A percentile compares a stretch with the other conserved stretches of the same genome.
Conservation (phyloP, 2,888 invertebrate species). For the Lasius fuliginosus region DNA sequence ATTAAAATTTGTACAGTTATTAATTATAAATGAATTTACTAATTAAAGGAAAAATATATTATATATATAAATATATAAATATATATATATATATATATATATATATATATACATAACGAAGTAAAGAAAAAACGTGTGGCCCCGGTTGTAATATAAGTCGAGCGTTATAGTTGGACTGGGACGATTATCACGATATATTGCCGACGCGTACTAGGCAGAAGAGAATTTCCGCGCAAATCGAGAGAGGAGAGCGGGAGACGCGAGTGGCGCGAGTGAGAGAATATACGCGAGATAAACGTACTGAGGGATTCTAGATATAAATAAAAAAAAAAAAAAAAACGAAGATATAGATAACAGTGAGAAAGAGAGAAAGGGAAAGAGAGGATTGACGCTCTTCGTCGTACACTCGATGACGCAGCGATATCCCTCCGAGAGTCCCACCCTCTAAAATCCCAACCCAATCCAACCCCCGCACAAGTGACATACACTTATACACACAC, state of each 20-base stretch:
- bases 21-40: conserved; percentile 86
- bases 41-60: conserved; percentile 82
- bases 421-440: conserved; percentile 59
- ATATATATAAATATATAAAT: conserved; percentile 80
- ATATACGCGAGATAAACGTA: conserved; percentile 58
- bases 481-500: conserved; percentile 1
- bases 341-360: conserved; percentile 69
- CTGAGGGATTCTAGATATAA: conserved; percentile 70
- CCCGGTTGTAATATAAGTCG: conserved; percentile 79
- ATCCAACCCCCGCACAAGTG: conserved; percentile 32
- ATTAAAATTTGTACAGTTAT: conserved; percentile 86
- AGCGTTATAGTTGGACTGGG: conserved; percentile 72
- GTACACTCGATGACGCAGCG: conserved; percentile 64
- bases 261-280: conserved; percentile 48
- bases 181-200: conserved; percentile 68
- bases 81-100: conserved; percentile 80
- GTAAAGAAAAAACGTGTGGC: conserved; percentile 71
- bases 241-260: conserved; percentile 20
- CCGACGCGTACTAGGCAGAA: conserved; percentile 58
- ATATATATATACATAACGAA: conserved; percentile 73
- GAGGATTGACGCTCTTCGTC: conserved; percentile 65
- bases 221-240: conserved; percentile 40
- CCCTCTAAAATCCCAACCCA: conserved; percentile 29
- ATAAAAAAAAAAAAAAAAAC: conserved; percentile 76
- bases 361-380: conserved; percentile 15